Base-by-base conservation (phyloP, 2,797 vertebrate genomes). In the Erithacus rubecula region DNA sequence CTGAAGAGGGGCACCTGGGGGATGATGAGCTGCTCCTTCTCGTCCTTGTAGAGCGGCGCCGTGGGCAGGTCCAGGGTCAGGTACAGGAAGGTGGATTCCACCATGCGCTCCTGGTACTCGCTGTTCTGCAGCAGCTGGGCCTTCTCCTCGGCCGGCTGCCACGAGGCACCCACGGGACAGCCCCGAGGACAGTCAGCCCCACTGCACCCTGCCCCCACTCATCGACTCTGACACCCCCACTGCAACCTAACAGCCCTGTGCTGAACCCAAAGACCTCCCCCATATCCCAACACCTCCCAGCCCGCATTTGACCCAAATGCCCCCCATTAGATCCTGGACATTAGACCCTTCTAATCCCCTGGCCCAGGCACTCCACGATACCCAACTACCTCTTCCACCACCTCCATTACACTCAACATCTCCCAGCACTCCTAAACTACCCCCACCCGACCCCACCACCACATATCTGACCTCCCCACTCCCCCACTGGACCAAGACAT, bases 1-100 rank as follows among this genome's bases (percentile, higher is more conserved):
- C 98, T 99, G 98, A 99, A 99, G 71, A 99, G 99, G 0, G 99
- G 99, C 46, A 99, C 99, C 95, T 99, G 99, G 5, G 99, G 99
- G 91, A 99, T 99, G 47, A 99, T 99, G 10, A 99, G 99, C 97
- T 99, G 99, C 96, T 99, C 99, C 92, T 99, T 99, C 97, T 99
- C 99, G 0, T 99, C 99, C 97, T 99, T 99, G 95, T 99, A 99
- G 39, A 99, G 98, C 0, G 99, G 99, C 6, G 99, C 99, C 0
- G 99, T 99, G 53, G 99, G 99, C 8, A 99, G 98, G 97, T 99
- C 99, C 78, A 99, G 97, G 0, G 99, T 99, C 87, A 99, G 97
- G 97, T 99, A 99, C 96, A 99, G 98, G 94, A 99, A 99, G 2
- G 99, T 98, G 49, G 99, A 99, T 81, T 99, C 99, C 2, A 98